phyloP scores from a whole-genome alignment of 2,888 invertebrate species.

The Dichetophora obliterata region DNA sequence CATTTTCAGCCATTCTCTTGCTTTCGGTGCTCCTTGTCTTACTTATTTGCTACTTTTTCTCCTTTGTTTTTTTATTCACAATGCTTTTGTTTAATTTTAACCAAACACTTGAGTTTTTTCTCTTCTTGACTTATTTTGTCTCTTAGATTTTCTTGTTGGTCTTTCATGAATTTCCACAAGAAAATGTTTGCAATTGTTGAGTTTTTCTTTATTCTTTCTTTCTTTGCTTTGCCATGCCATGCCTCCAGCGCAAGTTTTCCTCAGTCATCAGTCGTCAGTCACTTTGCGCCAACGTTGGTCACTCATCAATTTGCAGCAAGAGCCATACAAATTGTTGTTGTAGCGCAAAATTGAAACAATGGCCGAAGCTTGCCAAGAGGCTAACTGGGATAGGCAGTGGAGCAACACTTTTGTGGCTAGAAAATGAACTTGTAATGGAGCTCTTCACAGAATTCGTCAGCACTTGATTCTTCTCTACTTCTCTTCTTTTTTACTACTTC shows the following conservation, averaged over 20 bases:
- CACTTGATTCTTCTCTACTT: conserved; percentile 1
- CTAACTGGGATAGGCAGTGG: not conserved
- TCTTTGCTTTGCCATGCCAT: not conserved
- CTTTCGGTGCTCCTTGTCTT: too few relatives aligned
- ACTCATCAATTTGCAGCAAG: not conserved
- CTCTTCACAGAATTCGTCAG: not conserved
- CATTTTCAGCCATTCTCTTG: too few relatives aligned
- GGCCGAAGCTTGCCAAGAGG: too few relatives aligned
- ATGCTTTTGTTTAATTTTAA: conserved; percentile 17
- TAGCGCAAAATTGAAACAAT: too few relatives aligned
- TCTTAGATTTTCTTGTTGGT: not conserved
- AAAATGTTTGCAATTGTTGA: conserved; percentile 16
- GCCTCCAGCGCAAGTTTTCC: not conserved
- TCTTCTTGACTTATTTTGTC: not conserved
- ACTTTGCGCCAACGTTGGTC: not conserved
- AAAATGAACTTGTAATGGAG: conserved; percentile 47
- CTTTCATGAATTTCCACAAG: not conserved
- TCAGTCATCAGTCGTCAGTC: not conserved
- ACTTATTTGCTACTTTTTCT: not conserved
- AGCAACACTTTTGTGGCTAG: conserved; percentile 22
- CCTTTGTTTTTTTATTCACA: not conserved
- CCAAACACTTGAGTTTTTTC: conserved; percentile 11
- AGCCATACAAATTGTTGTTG: too few relatives aligned
- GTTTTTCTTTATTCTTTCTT: not conserved
- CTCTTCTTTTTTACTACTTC: not conserved